Conservation (phyloP, 2,888 invertebrate genomes). For the Tinea semifulvella region DNA sequence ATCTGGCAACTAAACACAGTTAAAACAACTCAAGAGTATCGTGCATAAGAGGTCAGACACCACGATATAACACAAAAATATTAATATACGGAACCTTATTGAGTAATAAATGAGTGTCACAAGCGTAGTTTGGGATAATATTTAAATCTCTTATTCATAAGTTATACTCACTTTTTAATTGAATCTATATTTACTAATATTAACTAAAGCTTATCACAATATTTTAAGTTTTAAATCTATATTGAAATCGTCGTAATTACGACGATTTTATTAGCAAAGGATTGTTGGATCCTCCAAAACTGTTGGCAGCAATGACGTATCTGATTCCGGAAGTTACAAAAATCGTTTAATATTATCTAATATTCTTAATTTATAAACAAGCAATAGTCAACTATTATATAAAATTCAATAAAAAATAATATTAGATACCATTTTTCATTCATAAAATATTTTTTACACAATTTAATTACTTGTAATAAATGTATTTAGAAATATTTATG, state of each 20-base stretch:
- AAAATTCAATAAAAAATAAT: no score
- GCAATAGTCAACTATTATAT: no score
- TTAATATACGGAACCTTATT: constrained; percentile 25
- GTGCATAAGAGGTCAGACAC: constrained; percentile 27
- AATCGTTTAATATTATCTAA: no score
- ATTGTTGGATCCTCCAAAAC: constrained; percentile 26
- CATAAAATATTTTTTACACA: no score
- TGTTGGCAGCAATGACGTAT: constrained; percentile 62
- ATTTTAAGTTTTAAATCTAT: constrained; percentile 28
- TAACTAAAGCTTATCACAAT: constrained; percentile 59
- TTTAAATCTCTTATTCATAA: not conserved
- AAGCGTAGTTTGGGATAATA: not conserved
- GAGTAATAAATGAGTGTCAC: constrained; percentile 44
- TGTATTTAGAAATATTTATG: no score
- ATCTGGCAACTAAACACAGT: constrained; percentile 14
- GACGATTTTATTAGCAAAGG: not conserved
- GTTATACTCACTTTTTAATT: constrained; percentile 56
- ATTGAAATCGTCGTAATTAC: constrained; percentile 17
- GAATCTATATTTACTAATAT: constrained; percentile 56
- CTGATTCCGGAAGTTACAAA: constrained; percentile 14
- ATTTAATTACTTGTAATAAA: no score
- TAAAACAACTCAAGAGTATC: constrained; percentile 16
- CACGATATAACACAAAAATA: constrained; percentile 2
- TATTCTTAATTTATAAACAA: no score
- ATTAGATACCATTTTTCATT: no score